Evolutionary conservation across 2,797 vertebrate species (phyloP).

Genomic region (Champsocephalus gunnari): DNA sequence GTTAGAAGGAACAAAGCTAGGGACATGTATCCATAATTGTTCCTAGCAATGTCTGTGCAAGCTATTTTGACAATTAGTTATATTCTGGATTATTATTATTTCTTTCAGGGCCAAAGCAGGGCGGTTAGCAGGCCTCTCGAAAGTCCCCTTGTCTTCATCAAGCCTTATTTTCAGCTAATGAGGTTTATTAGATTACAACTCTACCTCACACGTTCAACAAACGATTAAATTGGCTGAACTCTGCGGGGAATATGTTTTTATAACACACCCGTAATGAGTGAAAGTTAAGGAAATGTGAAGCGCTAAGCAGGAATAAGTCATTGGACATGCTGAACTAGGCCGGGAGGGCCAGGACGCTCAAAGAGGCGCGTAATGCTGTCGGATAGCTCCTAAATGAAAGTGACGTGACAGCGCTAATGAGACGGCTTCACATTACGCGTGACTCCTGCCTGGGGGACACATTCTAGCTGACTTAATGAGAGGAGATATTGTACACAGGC

Average conservation of each 20-base stretch:
- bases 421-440: conserved; percentile 74
- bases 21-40: conserved; percentile 37
- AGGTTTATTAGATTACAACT: conserved; percentile 86
- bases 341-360: conserved; percentile 58
- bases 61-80: conserved; percentile 70
- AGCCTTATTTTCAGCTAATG: conserved; percentile 80
- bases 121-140: conserved; percentile 61
- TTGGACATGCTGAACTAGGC: conserved; percentile 73
- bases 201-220: conserved; percentile 81
- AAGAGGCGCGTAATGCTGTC: conserved; percentile 66
- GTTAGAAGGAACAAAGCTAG: conserved; percentile 23
- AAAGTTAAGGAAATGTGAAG: conserved; percentile 75
- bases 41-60: conserved; percentile 49
- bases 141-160: conserved; percentile 78
- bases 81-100: conserved; percentile 53
- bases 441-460: conserved; percentile 72
- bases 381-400: conserved; percentile 78
- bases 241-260: conserved; percentile 81
- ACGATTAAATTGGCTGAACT: conserved; percentile 81
- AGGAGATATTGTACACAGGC: conserved; percentile 77
- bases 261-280: conserved; percentile 78
- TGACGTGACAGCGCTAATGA: conserved; percentile 82
- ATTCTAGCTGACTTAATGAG: conserved; percentile 78
- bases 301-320: conserved; percentile 77
- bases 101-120: conserved; percentile 66